phyloP scores from a whole-genome alignment of 92 coral and sea anemone species.

The Siderastrea radians region DNA sequence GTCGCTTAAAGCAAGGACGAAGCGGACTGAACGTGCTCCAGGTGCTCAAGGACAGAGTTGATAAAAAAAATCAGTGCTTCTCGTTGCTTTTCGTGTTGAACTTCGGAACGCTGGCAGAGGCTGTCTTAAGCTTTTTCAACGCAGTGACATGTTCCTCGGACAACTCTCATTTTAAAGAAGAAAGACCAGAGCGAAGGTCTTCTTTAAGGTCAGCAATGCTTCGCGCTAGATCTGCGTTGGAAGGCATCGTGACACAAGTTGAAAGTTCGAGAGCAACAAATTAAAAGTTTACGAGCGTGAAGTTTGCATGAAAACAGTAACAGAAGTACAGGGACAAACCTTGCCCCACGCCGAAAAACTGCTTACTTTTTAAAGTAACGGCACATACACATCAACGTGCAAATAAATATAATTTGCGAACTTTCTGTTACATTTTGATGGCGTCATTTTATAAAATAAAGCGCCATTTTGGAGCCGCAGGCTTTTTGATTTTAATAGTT shows the following conservation, averaged over 20 bases:
- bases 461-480: too few relatives aligned
- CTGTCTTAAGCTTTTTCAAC: background rate
- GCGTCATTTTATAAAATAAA: too few relatives aligned
- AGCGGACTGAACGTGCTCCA: slow-evolving; percentile 1
- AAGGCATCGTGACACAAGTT: background rate
- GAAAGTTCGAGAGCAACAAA: background rate
- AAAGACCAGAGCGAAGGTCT: background rate
- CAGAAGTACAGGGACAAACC: too few relatives aligned
- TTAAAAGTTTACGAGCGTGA: too few relatives aligned
- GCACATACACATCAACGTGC: too few relatives aligned
- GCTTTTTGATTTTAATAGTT: too few relatives aligned
- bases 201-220: background rate
- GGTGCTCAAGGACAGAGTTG: background rate
- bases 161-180: background rate
- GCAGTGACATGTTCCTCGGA: background rate
- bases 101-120: background rate
- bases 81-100: background rate
- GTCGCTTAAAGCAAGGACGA: background rate
- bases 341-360: too few relatives aligned
- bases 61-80: background rate
- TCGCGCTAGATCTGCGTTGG: background rate
- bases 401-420: too few relatives aligned
- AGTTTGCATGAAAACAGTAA: too few relatives aligned
- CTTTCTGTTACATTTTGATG: too few relatives aligned
- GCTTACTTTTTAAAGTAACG: too few relatives aligned